These are phyloP conservation scores for Erebia ligea DNA, from an alignment of 2,888 invertebrate species.

Conservation along the genomic window DNA sequence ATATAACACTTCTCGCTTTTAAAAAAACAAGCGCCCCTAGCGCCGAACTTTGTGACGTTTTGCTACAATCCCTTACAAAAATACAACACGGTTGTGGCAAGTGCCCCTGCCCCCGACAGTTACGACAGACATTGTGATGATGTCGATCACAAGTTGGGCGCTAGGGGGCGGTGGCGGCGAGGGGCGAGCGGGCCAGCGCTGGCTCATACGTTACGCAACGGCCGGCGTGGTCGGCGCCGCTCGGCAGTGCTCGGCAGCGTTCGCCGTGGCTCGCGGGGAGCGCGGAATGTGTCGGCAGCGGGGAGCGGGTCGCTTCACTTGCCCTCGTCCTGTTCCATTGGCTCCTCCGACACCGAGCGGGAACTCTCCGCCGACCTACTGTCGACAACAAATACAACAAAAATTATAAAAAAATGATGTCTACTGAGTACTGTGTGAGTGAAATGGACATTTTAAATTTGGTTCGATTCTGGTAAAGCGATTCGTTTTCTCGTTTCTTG, in stretches of 20 bases:
- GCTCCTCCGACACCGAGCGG: constrained; percentile 89
- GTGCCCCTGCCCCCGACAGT: neutral
- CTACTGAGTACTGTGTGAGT: no score
- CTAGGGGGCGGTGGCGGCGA: neutral
- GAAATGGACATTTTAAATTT: no score
- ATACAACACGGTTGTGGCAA: neutral
- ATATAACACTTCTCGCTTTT: constrained; percentile 43
- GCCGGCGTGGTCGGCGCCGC: neutral
- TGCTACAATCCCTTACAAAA: neutral
- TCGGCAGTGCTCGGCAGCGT: constrained; percentile 22
- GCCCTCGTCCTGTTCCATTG: constrained; percentile 93
- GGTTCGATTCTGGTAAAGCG: no score
- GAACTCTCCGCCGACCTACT: constrained; percentile 85
- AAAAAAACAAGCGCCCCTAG: constrained; percentile 17
- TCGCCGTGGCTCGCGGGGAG: constrained; percentile 16
- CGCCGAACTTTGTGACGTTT: neutral
- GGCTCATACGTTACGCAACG: neutral
- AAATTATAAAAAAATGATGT: neutral
- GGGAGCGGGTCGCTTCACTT: constrained; percentile 80
- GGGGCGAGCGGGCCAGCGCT: neutral
- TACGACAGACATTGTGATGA: neutral
- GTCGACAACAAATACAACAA: constrained; percentile 17
- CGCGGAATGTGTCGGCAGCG: constrained; percentile 40
- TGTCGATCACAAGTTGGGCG: neutral
- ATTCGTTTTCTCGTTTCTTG: no score